Base-by-base conservation (phyloP, 2,113 vertebrate genomes). In the Vombatus ursinus region DNA sequence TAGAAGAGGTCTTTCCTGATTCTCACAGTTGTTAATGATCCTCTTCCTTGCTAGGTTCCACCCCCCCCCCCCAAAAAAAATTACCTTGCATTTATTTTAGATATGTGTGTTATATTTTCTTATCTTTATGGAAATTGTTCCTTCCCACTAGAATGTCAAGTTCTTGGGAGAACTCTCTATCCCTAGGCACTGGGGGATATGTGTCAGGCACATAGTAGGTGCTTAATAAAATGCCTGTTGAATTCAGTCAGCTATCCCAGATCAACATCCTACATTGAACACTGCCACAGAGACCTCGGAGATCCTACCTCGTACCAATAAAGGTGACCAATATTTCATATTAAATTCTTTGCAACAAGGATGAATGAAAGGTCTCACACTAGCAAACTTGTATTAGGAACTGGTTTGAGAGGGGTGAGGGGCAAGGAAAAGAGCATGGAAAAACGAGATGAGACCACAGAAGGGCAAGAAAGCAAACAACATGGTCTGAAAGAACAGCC, bases 401-500 rank as follows among this genome's bases (percentile, higher is more conserved):
- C 0, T 47, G 90, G 9, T 68, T 53, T 37, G 47, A 48, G 26
- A 89, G 51, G 5, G 2, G 49, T 53, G 16, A 22, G 1, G 0
- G 28, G 25, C 50, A 26, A 52, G 89, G 0, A 1, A 0, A 0
- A 54, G 52, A 10, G 1, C 47, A 23, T 22, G 16, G 3, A 6
- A 89, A 53, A 47, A 28, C 14, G 1, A 1, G 2, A 3, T 1
- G 50, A 16, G 37, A 12, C 1, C 0, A 1, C 8, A 0, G 52
- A 26, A 84, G n/a, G 52, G 47, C 7, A 26, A 22, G 22, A 19
- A 16, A 11, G n/a, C 8, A 25, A 2, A 12, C 3, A 44, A 0
- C 2, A 0, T 2, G 50, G n/a, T 10, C 31, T 90, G 28, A 10
- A 2, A 0, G 8, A 7, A 5, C 0, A 0, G 25, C 16, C 2